Evolutionary conservation across 2,797 vertebrate genomes (phyloP).

Genomic region (Clamator glandarius): DNA sequence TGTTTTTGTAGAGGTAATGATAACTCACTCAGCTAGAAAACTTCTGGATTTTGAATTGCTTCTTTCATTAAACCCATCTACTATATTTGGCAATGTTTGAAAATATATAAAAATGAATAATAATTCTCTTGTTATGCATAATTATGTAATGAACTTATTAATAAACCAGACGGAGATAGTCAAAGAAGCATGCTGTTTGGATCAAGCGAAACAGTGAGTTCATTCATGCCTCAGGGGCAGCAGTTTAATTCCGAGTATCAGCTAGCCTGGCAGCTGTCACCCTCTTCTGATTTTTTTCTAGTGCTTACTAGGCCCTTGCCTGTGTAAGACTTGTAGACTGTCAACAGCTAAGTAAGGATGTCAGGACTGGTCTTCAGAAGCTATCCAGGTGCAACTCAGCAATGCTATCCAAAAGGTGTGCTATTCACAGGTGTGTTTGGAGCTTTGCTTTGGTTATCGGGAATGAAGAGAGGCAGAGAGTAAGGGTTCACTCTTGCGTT

Average conservation of each 20-base stretch:
- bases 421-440: neutral
- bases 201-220: neutral
- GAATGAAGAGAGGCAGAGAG: neutral
- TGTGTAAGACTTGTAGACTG: neutral
- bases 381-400: neutral
- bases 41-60: neutral
- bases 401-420: neutral
- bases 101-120: neutral
- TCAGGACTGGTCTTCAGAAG: neutral
- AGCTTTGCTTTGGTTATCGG: neutral
- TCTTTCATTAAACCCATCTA: neutral
- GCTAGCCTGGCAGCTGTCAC: neutral
- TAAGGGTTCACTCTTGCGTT: neutral
- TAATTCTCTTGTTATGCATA: neutral
- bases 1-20: neutral
- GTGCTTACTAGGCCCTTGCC: neutral
- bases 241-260: neutral
- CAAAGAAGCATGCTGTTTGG: neutral
- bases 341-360: neutral
- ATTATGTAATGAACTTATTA: neutral
- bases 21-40: neutral
- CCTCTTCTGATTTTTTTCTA: neutral
- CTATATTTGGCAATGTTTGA: neutral
- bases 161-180: neutral
- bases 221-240: neutral